Conservation (phyloP, 2,888 invertebrate species). For the Lithophane socia region DNA sequence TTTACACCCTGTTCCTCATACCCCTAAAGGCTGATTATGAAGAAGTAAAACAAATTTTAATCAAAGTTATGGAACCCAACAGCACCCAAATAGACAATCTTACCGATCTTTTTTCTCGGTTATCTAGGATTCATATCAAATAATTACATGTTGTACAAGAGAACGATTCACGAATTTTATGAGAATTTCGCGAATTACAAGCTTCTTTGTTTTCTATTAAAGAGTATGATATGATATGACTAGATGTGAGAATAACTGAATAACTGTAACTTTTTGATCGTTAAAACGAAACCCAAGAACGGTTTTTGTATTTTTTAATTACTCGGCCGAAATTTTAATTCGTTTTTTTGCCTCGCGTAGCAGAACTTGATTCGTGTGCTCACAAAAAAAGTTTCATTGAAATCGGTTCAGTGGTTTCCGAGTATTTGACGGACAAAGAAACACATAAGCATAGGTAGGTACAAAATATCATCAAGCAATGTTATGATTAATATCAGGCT, state of each 20-base stretch:
- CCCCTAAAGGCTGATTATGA: too few species aligned
- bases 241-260: conserved; percentile 44
- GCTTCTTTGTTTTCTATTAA: conserved; percentile 51
- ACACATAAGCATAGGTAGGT: neutral
- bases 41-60: neutral
- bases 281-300: conserved; percentile 31
- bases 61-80: neutral
- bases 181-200: conserved; percentile 46
- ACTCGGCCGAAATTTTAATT: neutral
- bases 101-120: neutral
- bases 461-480: neutral
- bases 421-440: conserved; percentile 46
- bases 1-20: too few species aligned
- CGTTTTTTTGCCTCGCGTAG: conserved; percentile 1
- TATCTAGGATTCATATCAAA: conserved; percentile 60
- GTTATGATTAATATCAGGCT: neutral
- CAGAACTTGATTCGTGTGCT: conserved; percentile 6
- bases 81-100: neutral
- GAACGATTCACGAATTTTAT: conserved; percentile 50
- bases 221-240: too few species aligned
- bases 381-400: conserved; percentile 50
- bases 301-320: conserved; percentile 38
- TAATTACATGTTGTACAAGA: conserved; percentile 55
- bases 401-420: conserved; percentile 46
- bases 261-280: conserved; percentile 22